Base-by-base conservation (phyloP, 2,113 vertebrate species). In the Sprattus sprattus region DNA sequence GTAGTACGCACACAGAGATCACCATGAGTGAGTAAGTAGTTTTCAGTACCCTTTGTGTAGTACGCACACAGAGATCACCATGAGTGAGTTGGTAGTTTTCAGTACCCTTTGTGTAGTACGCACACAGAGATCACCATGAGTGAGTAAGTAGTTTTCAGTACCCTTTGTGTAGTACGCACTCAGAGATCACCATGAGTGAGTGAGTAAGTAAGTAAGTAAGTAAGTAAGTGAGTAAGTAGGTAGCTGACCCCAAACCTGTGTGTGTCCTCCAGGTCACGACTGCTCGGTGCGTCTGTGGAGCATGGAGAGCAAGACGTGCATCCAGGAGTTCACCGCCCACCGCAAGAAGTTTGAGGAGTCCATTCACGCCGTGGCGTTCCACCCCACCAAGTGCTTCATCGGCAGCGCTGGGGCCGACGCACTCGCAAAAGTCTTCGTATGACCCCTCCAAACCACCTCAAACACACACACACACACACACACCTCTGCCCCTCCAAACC, bases 231-330 rank as follows among this genome's bases (percentile, higher is more conserved):
- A n/a, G 39, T 39, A 39, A 39, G 1, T 54, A 64, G 18, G 52
- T 81, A 45, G 20, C 8, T 47, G 39, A 13, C 60, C 45, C 67
- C 60, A 60, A 45, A 2, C 7, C 13, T 39, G 22, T 44, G 47
- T 28, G 28, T 44, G 13, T 11, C 10, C 49, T 81, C 49, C 1
- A 71, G 64, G 64, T 32, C 98, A 99, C 3, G 98, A 99, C 95
- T 99, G 97, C 95, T 99, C 98, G 0, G 98, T 99, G 92, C 98
- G 98, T 75, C 95, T 99, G 89, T 99, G 98, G 98, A 99, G 99
- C 94, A 96, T 99, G 91, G 98, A 99, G 93, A 99, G 97, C 94
- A 99, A 98, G 95, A 99, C 98, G 4, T 99, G 98, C 94, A 99
- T 99, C 93, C 98, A 99, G 86, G 98, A 99, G 91, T 99, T 99